Evolutionary conservation across 2,113 vertebrate genomes (phyloP).

Genomic region (Festucalex cinctus): DNA sequence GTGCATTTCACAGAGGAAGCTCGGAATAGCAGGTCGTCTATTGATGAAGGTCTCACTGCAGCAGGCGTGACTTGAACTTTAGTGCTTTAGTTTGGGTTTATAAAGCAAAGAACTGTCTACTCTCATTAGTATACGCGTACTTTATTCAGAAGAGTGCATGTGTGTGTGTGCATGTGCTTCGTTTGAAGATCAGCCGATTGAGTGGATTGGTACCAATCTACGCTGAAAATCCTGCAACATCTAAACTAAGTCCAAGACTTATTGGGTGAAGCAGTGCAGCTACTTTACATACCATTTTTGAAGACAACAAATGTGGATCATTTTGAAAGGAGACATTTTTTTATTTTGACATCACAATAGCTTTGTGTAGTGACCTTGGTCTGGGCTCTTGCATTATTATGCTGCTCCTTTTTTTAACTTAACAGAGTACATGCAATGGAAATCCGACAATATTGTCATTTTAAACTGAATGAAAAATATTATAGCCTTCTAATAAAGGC

Average conservation of each 20-base stretch:
- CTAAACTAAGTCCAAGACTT: too few species aligned
- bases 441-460: too few species aligned
- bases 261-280: background rate
- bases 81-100: conserved; percentile 17
- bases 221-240: background rate
- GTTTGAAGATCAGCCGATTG: background rate
- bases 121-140: conserved; percentile 27
- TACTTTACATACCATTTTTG: background rate
- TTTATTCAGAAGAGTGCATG: conserved; percentile 10
- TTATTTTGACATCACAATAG: too few species aligned
- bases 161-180: background rate
- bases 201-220: background rate
- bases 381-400: too few species aligned
- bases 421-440: too few species aligned
- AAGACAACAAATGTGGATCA: background rate
- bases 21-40: conserved; percentile 6
- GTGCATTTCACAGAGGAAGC: conserved; percentile 9
- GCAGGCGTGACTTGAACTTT: conserved; percentile 16
- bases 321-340: background rate
- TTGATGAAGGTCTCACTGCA: conserved; percentile 44
- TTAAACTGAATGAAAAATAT: too few species aligned
- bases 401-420: too few species aligned
- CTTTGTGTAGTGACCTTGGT: too few species aligned
- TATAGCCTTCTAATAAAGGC: too few species aligned
- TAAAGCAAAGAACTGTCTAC: conserved; percentile 29